Conservation (phyloP, 2,797 vertebrate genomes). For the Ptychobarbus kaznakovi region DNA sequence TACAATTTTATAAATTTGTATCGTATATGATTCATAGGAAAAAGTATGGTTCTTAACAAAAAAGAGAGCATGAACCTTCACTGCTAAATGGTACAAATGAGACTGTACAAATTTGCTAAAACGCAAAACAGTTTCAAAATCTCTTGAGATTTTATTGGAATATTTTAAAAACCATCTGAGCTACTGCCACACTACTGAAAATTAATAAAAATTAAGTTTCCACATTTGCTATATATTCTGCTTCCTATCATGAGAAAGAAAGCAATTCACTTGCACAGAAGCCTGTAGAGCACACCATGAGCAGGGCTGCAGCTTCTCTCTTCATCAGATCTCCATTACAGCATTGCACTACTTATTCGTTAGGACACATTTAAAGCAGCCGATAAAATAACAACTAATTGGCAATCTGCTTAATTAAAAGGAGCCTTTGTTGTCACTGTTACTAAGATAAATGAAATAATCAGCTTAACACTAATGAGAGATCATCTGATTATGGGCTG, state of each 20-base stretch:
- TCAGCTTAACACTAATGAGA: constrained; percentile 87
- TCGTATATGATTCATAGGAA: background rate
- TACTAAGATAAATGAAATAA: constrained; percentile 91
- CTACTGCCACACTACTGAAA: background rate
- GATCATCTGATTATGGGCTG: constrained; percentile 85
- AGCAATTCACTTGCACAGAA: background rate
- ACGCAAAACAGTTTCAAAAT: background rate
- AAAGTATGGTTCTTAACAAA: background rate
- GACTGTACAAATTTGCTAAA: background rate
- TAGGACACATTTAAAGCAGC: constrained; percentile 80
- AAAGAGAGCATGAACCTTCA: background rate
- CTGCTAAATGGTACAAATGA: background rate
- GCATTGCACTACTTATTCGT: constrained; percentile 72
- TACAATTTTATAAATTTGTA: background rate
- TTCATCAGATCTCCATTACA: constrained; percentile 79
- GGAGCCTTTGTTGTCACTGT: constrained; percentile 84
- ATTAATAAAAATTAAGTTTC: background rate
- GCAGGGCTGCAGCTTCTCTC: constrained; percentile 58
- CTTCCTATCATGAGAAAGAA: background rate
- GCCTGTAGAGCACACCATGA: constrained; percentile 16
- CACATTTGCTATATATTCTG: background rate
- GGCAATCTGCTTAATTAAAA: constrained; percentile 88
- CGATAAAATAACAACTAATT: constrained; percentile 87
- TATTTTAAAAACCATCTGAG: background rate
- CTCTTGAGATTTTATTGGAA: background rate